A percentile compares a stretch with the other conserved stretches of the same genome.
These are phyloP conservation scores for Jaculus jaculus DNA, from an alignment of 2,113 vertebrate genomes.

Conservation along the genomic window DNA sequence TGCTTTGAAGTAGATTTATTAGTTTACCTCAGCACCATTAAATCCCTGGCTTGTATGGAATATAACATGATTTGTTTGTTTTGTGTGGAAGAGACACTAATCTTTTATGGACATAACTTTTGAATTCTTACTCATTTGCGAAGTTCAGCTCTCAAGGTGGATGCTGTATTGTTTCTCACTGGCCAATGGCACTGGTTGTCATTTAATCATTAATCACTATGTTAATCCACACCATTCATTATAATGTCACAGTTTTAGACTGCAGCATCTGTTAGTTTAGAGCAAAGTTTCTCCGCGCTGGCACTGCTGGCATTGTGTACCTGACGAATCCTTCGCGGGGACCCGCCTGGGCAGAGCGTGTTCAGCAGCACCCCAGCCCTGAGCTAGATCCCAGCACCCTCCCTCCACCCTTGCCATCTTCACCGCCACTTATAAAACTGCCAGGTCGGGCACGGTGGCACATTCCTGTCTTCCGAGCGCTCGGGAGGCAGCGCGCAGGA, in stretches of 20 bases:
- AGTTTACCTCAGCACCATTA: background rate
- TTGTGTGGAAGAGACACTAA: background rate
- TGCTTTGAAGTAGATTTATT: background rate
- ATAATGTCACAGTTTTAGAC: background rate
- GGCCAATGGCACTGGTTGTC: background rate
- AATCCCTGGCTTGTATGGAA: background rate
- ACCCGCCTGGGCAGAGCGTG: background rate
- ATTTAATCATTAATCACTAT: too few species aligned
- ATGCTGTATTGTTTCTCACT: background rate
- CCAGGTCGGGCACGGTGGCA: background rate
- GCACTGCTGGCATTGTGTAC: too few species aligned
- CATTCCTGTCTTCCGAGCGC: too few species aligned
- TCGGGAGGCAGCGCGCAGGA: too few species aligned
- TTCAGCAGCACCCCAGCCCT: background rate
- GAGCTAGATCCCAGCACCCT: background rate
- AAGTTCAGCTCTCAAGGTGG: background rate
- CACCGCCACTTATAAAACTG: too few species aligned
- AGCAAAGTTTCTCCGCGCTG: background rate
- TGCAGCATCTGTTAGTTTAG: background rate
- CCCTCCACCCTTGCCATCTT: rapidly evolving
- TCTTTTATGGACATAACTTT: background rate
- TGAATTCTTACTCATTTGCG: slow-evolving; percentile 5
- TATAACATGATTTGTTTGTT: background rate
- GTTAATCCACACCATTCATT: background rate
- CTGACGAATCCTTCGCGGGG: background rate